These are phyloP conservation scores for Eupsittula cactorum DNA, from an alignment of 2,113 vertebrate species.

Conservation along the genomic window DNA sequence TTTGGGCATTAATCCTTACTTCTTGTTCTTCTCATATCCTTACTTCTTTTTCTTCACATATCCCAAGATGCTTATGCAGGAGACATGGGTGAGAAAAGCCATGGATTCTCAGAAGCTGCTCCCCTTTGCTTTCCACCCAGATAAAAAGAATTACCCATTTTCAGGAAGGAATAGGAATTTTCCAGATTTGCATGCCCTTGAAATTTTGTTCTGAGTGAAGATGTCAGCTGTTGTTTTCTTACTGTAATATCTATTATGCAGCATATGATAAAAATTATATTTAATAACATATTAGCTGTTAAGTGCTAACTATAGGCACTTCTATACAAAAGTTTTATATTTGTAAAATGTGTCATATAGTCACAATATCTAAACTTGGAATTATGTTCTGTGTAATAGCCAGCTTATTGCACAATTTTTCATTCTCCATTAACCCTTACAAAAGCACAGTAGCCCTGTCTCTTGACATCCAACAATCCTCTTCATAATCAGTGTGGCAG, in stretches of 20 bases:
- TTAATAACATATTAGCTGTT: not conserved
- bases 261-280: not conserved
- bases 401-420: not conserved
- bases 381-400: not conserved
- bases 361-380: not conserved
- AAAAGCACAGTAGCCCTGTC: not conserved
- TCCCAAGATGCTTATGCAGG: not conserved
- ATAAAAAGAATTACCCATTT: not conserved
- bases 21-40: not conserved
- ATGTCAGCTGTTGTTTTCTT: not conserved
- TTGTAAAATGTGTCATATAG: not conserved
- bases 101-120: not conserved
- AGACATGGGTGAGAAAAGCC: not conserved
- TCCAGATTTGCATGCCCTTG: not conserved
- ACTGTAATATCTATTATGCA: not conserved
- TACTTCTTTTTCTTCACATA: not conserved
- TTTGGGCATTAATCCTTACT: not conserved
- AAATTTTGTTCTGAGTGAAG: not conserved
- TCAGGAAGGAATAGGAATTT: not conserved
- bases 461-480: not conserved
- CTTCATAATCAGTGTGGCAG: constrained; percentile 17
- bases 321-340: not conserved
- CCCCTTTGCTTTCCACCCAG: not conserved
- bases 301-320: not conserved
- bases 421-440: not conserved